phyloP scores from a whole-genome alignment of 2,888 invertebrate genomes.

The Rapana venosa region DNA sequence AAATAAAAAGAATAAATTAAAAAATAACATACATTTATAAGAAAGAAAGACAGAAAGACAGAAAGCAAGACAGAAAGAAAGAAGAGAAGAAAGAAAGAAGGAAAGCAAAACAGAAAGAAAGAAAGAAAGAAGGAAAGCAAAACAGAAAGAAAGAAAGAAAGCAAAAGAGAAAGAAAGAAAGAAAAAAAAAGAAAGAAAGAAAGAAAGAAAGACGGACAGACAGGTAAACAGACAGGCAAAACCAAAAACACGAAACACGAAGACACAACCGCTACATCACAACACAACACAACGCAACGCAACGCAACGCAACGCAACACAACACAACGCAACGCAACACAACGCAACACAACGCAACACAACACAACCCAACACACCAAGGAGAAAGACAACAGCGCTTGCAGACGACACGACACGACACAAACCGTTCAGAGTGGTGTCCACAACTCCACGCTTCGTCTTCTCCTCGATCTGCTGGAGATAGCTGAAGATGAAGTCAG shows the following conservation, averaged over 20 bases:
- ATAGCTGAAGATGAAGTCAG: too few relatives aligned
- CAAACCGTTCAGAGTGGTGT: not conserved
- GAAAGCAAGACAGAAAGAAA: too few relatives aligned
- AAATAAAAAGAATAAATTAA: too few relatives aligned
- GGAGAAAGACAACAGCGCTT: not conserved
- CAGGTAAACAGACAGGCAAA: not conserved
- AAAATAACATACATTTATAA: too few relatives aligned
- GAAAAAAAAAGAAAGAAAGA: not conserved
- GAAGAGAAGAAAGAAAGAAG: too few relatives aligned
- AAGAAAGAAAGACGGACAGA: slow-evolving; percentile 8
- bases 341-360: not conserved
- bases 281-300: not conserved
- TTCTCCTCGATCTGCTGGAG: not conserved
- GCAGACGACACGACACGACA: not conserved
- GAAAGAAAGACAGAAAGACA: too few relatives aligned
- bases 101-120: too few relatives aligned
- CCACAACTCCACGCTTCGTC: not conserved
- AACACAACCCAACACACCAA: not conserved
- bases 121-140: too few relatives aligned
- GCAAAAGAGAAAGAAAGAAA: not conserved
- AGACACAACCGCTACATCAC: not conserved
- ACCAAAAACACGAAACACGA: not conserved
- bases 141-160: not conserved
- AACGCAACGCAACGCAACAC: not conserved
- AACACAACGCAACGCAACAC: not conserved